Conservation (phyloP, 2,888 invertebrate species). For the Lasioglossum zephyrum region DNA sequence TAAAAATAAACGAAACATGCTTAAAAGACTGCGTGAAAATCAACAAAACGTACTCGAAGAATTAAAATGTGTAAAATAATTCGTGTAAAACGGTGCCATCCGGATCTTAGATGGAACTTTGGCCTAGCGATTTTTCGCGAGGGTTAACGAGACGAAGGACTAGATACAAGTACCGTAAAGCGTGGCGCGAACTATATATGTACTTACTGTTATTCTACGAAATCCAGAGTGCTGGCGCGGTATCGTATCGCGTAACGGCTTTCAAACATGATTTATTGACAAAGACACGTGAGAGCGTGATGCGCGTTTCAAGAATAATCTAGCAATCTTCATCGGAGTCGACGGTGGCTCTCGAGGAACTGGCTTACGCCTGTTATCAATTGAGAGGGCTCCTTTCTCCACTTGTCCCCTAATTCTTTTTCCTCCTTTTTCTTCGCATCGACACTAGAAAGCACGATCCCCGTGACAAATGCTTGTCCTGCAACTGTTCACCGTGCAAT, state of each 20-base stretch:
- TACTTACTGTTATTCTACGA: slow-evolving; percentile 10
- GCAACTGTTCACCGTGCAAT: slow-evolving; percentile 58
- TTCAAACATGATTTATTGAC: slow-evolving; percentile 64
- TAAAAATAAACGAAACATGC: no score
- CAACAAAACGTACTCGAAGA: not conserved
- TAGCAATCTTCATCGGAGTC: slow-evolving; percentile 48
- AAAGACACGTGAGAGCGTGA: slow-evolving; percentile 25
- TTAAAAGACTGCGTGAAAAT: not conserved
- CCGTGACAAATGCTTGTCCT: slow-evolving; percentile 75
- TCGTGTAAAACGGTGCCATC: not conserved
- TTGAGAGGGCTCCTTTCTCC: slow-evolving; percentile 22
- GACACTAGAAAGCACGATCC: slow-evolving; percentile 73
- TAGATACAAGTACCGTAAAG: not conserved
- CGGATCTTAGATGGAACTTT: not conserved
- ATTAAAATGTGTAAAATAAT: not conserved
- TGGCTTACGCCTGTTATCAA: slow-evolving; percentile 40
- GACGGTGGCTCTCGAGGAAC: slow-evolving; percentile 27
- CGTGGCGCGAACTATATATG: slow-evolving; percentile 1
- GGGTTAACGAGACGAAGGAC: not conserved
- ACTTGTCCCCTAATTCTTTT: not conserved
- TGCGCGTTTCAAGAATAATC: slow-evolving; percentile 53
- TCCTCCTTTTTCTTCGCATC: slow-evolving; percentile 44
- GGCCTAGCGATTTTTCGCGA: not conserved
- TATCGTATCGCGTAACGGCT: slow-evolving; percentile 33
- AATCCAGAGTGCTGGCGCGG: not conserved